Conservation (phyloP, 2,113 vertebrate species). For the Candoia aspera region DNA sequence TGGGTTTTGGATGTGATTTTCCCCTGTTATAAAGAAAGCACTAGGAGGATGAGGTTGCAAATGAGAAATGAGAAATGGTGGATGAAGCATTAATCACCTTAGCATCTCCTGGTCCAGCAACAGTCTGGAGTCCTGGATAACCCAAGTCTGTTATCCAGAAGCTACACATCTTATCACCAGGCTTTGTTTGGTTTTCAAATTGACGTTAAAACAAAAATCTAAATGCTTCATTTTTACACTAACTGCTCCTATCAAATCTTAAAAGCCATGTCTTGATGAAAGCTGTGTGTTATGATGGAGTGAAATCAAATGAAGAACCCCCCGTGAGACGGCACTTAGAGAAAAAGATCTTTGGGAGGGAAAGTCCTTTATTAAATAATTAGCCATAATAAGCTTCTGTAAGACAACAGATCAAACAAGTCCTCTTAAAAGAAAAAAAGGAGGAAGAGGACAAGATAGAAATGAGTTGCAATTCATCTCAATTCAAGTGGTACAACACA, state of each 20-base stretch:
- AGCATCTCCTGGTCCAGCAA: not conserved
- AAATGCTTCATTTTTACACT: constrained; percentile 26
- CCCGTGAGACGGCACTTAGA: constrained; percentile 37
- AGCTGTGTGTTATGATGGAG: constrained; percentile 37
- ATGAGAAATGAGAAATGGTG: not conserved
- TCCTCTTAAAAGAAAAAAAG: constrained; percentile 47
- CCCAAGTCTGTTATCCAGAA: too few species aligned
- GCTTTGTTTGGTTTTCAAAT: not conserved
- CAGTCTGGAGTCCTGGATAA: not conserved
- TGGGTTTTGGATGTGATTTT: not conserved
- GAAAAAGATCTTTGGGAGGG: constrained; percentile 26
- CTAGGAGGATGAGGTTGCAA: not conserved
- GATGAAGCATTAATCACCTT: not conserved
- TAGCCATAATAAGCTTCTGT: constrained; percentile 61
- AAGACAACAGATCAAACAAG: constrained; percentile 65
- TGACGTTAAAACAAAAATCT: not conserved
- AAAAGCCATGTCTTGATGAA: constrained; percentile 35
- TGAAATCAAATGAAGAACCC: constrained; percentile 51
- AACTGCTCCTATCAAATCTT: constrained; percentile 51
- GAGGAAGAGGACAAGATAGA: not conserved
- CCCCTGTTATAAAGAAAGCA: not conserved
- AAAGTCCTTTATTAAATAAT: constrained; percentile 63
- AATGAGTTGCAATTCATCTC: constrained; percentile 41
- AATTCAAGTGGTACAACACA: constrained; percentile 1
- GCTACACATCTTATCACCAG: not conserved